phyloP scores from a whole-genome alignment of 1,140 invertebrate genomes.

The Xylocopa sonorina region DNA sequence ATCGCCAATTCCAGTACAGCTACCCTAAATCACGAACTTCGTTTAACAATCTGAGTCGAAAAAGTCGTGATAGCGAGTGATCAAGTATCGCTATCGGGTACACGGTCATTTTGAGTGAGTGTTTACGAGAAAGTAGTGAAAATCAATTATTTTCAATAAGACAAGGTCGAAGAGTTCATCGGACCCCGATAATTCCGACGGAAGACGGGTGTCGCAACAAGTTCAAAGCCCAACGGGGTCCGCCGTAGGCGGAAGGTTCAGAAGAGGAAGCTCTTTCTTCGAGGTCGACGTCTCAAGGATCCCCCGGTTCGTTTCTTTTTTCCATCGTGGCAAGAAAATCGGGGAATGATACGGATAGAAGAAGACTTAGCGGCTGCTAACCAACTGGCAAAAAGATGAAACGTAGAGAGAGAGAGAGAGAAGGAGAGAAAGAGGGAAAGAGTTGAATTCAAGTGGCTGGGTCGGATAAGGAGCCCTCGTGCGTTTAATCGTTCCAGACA shows the following conservation, averaged over 20 bases:
- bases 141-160: conserved; percentile 28
- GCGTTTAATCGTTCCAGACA: conserved; percentile 38
- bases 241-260: neutral
- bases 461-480: conserved; percentile 24
- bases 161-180: conserved; percentile 20
- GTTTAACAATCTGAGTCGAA: too few relatives aligned
- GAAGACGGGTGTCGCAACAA: neutral
- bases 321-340: conserved; percentile 25
- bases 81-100: neutral
- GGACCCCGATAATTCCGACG: neutral
- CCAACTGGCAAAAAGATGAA: conserved; percentile 11
- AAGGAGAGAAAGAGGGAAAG: too few relatives aligned
- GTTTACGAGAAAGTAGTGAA: conserved; percentile 12
- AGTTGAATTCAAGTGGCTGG: conserved; percentile 41
- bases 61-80: too few relatives aligned
- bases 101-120: neutral
- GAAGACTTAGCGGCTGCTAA: neutral
- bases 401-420: neutral
- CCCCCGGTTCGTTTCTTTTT: neutral
- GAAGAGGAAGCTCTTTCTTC: neutral
- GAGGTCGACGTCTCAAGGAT: neutral
- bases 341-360: neutral
- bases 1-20: too few relatives aligned
- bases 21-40: too few relatives aligned
- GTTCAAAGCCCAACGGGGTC: neutral